A percentile compares a stretch with the other conserved stretches of the same genome.
phyloP scores from a whole-genome alignment of 2,113 vertebrate genomes.

The Galemys pyrenaicus region DNA sequence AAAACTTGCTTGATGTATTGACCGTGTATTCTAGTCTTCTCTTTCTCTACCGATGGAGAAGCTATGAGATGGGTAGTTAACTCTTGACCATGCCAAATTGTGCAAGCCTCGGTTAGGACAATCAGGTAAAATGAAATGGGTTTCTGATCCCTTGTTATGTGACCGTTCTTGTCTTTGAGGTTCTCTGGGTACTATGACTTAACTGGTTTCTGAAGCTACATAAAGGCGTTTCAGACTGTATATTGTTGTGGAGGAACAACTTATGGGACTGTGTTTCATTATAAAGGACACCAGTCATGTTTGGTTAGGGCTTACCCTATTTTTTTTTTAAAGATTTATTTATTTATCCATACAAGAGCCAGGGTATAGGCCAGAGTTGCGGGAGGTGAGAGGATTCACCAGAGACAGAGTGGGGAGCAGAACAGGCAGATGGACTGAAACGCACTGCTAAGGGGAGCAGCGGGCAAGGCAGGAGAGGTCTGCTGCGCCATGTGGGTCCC shows the following conservation, averaged over 20 bases:
- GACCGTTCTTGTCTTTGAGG: background rate
- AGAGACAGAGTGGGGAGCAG: too few relatives aligned
- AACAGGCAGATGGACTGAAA: too few relatives aligned
- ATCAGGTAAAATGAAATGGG: background rate
- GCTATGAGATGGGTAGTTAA: background rate
- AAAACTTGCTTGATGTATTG: background rate
- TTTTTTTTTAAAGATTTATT: too few relatives aligned
- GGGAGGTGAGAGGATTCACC: too few relatives aligned
- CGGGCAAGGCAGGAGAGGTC: too few relatives aligned
- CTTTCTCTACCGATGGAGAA: background rate
- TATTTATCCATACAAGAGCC: too few relatives aligned
- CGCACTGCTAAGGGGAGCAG: too few relatives aligned
- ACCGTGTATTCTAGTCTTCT: background rate
- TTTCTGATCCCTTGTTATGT: background rate
- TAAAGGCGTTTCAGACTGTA: background rate
- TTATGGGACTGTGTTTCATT: too few relatives aligned
- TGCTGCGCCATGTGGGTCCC: too few relatives aligned
- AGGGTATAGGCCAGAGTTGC: too few relatives aligned
- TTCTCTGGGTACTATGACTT: background rate
- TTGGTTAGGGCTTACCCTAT: too few relatives aligned
- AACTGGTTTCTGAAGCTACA: background rate
- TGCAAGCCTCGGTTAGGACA: background rate
- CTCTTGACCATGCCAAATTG: background rate
- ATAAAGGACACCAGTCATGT: background rate
- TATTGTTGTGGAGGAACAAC: background rate